A percentile compares a stretch with the other conserved stretches of the same genome.
These are phyloP conservation scores for Takifugu ocellatus DNA, from an alignment of 2,797 vertebrate species.

Conservation along the genomic window DNA sequence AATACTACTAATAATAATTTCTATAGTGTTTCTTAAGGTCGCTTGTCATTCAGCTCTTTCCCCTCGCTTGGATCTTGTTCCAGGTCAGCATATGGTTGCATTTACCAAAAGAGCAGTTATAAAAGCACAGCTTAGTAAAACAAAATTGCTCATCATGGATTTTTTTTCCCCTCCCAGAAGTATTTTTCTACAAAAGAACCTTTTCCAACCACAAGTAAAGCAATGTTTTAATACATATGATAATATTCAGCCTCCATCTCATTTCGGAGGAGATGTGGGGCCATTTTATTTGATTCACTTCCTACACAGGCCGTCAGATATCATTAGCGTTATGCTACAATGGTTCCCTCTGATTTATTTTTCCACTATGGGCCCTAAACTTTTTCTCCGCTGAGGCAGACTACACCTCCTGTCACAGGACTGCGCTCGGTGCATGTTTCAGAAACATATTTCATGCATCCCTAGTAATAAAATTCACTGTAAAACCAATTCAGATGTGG, in stretches of 20 bases:
- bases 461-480: constrained; percentile 12
- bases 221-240: constrained; percentile 56
- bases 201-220: constrained; percentile 55
- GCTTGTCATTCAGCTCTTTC: constrained; percentile 60
- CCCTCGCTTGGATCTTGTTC: constrained; percentile 53
- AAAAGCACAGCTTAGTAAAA: constrained; percentile 65
- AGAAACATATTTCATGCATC: constrained; percentile 17
- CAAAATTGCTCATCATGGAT: constrained; percentile 63
- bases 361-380: constrained; percentile 33
- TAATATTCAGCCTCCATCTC: constrained; percentile 51
- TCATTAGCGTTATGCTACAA: constrained; percentile 47
- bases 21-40: constrained; percentile 60
- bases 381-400: constrained; percentile 7
- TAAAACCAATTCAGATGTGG: constrained; percentile 5
- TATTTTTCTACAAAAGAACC: constrained; percentile 52
- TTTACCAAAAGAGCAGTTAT: constrained; percentile 61
- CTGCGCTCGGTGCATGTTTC: constrained; percentile 19
- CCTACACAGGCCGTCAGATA: constrained; percentile 53
- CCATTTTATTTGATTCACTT: constrained; percentile 53
- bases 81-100: constrained; percentile 68
- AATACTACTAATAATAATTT: constrained; percentile 32
- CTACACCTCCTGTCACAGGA: constrained; percentile 15
- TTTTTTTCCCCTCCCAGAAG: constrained; percentile 31
- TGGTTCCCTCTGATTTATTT: constrained; percentile 45
- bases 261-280: constrained; percentile 45